phyloP scores from a whole-genome alignment of 2,888 invertebrate genomes.

The Lasius platythorax region DNA sequence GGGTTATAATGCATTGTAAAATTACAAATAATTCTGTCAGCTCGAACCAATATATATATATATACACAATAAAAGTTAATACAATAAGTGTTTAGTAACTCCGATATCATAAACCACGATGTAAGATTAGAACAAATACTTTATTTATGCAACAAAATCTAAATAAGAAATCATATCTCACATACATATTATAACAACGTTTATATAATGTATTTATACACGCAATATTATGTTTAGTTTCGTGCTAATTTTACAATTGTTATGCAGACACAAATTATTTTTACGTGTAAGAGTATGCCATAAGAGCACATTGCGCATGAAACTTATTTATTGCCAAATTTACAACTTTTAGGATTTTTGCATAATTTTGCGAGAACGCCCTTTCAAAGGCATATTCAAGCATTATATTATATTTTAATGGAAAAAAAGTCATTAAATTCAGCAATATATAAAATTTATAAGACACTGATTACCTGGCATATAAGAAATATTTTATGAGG shows the following conservation, averaged over 20 bases:
- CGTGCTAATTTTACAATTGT: conserved; percentile 30
- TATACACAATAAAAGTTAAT: conserved; percentile 23
- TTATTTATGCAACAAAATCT: conserved; percentile 47
- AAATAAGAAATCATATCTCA: conserved; percentile 37
- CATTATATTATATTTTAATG: background rate
- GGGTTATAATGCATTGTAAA: conserved; percentile 56
- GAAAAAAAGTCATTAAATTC: background rate
- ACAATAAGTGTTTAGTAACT: conserved; percentile 36
- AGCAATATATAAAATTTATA: conserved; percentile 17
- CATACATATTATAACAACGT: conserved; percentile 33
- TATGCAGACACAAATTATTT: conserved; percentile 27
- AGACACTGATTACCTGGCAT: background rate
- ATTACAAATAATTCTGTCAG: conserved; percentile 52
- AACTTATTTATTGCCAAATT: conserved; percentile 28
- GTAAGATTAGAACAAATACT: conserved; percentile 46
- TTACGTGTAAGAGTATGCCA: conserved; percentile 10
- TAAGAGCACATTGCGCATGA: conserved; percentile 7
- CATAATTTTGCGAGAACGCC: background rate
- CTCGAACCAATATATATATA: conserved; percentile 20
- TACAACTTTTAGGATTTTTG: background rate
- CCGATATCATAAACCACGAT: conserved; percentile 27
- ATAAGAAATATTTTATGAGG: conserved; percentile 1
- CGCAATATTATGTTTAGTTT: background rate
- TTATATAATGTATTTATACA: conserved; percentile 35
- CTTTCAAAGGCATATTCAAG: background rate